These are phyloP conservation scores for Cynocephalus volans DNA, from an alignment of 2,113 vertebrate species.

Conservation along the genomic window DNA sequence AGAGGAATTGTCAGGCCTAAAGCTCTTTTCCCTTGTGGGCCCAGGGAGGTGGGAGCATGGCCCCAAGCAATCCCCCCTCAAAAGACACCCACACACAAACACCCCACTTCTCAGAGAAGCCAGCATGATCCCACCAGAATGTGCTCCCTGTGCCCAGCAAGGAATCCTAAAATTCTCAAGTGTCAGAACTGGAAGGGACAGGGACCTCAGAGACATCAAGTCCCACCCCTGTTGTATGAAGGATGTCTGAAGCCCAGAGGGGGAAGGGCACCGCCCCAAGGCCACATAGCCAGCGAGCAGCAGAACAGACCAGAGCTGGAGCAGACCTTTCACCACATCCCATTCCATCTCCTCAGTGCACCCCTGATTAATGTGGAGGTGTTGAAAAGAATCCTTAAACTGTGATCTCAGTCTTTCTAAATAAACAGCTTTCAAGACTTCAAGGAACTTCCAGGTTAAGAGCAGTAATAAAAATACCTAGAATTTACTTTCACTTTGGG, in stretches of 20 bases:
- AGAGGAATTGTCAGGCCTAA: background rate
- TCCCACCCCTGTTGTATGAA: fast-evolving
- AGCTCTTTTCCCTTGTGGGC: background rate
- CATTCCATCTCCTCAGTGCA: background rate
- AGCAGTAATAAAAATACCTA: background rate
- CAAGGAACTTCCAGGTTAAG: background rate
- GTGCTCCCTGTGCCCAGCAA: background rate
- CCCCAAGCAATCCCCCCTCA: background rate
- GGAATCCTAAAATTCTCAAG: too few relatives aligned
- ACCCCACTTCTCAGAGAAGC: background rate
- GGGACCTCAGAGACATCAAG: background rate
- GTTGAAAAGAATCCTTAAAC: background rate
- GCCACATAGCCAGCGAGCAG: background rate
- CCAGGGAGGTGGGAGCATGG: background rate
- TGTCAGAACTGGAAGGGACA: background rate
- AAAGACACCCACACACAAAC: background rate
- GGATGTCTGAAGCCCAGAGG: background rate
- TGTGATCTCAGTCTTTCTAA: background rate
- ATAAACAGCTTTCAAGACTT: background rate
- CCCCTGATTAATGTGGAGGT: fast-evolving
- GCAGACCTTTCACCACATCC: background rate
- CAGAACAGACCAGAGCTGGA: background rate
- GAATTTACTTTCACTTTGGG: background rate
- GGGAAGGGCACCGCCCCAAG: too few relatives aligned
- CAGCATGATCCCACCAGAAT: fast-evolving